Evolutionary conservation across 2,888 invertebrate species (phyloP), one percentile per base, ranked within the genome.

Genomic region (Lepidochitona cinerea): DNA sequence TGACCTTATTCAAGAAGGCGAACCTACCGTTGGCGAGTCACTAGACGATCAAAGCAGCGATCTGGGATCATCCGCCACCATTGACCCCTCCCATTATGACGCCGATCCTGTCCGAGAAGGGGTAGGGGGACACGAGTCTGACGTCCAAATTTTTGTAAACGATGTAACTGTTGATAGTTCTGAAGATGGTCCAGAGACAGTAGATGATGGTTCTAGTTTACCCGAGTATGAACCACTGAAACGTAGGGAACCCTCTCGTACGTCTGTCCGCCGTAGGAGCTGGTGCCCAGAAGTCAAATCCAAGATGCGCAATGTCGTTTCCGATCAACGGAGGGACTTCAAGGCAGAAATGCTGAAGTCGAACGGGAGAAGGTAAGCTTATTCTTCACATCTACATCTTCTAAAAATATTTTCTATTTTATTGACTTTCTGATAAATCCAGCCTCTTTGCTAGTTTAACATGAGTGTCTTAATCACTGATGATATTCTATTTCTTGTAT

Each of bases 61-160:
- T 14, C 35, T 29, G 3, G 23, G 26, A 12, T 12, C 7, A 7
- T 37, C 35, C 1, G 66, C 35, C 26, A 29, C 59, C 59, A 59
- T 29, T 29, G 59, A 59, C 23, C 12, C 59, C 14, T 29, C 59
- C 12, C 59, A 59, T 23, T 59, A 59, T 59, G 66, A 66, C 14
- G 37, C 66, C 3, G 1, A 37, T 36, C 37, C 66, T 12, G 66
- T 6, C 36, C 37, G 35, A 37, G 35, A 66, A 4, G 9, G 37
- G 23, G 66, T 66, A n/a, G 66, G 37, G 37, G 77, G 54, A 74
- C 76, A 23, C 78, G 83, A 83, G 26, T 71, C 79, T 18, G 79
- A 77, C 66, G 82, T 85, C n/a, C 81, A 81, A 36, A 87, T 89
- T 77, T 84, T 84, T 75, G 84, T 89, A 36, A 89, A 89, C 75